Evolutionary conservation across 2,113 vertebrate species (phyloP).

Genomic region (Cricetomys ansorgei): DNA sequence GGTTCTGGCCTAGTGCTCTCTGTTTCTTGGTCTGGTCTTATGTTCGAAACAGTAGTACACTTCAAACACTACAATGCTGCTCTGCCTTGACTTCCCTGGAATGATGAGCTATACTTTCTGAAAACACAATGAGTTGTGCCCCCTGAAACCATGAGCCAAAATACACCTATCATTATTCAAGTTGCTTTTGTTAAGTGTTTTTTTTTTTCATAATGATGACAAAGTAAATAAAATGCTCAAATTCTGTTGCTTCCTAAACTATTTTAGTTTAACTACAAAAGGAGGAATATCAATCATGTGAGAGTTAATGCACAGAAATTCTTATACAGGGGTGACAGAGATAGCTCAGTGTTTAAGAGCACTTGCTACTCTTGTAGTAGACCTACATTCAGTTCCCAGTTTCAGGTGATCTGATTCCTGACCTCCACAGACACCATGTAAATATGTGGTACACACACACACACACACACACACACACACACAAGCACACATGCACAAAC

Average conservation of each 20-base stretch:
- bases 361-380: neutral
- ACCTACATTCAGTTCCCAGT: neutral
- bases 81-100: neutral
- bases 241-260: neutral
- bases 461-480: neutral
- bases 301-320: neutral
- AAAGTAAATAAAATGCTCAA: neutral
- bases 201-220: neutral
- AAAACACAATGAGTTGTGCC: neutral
- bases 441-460: neutral
- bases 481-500: neutral
- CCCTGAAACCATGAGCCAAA: neutral
- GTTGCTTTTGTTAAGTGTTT: neutral
- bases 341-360: neutral
- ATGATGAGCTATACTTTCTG: neutral
- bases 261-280: constrained; percentile 6
- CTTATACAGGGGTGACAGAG: neutral
- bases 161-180: neutral
- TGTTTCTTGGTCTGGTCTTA: neutral
- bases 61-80: neutral
- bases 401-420: neutral
- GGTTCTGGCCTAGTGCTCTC: neutral
- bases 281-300: neutral
- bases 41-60: neutral
- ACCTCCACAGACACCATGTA: neutral